Base-by-base conservation (phyloP, 2,113 vertebrate species). In the Peucedramus taeniatus region DNA sequence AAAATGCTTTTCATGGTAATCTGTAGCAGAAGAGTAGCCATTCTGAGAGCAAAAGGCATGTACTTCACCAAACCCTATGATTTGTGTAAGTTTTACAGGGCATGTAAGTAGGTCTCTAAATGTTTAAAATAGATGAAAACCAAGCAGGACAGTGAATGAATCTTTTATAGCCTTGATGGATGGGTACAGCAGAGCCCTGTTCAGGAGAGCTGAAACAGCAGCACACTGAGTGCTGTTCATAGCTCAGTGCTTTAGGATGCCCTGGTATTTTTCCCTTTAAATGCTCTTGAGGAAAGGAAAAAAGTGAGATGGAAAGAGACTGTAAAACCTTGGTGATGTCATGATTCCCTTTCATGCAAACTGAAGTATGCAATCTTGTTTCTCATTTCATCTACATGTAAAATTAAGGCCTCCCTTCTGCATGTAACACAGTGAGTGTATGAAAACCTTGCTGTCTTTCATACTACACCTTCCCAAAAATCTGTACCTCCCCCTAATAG, bases 91-190 rank as follows among this genome's bases (percentile, higher is more conserved):
- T 37, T 77, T 94, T 83, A 89, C 90, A 95, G 81, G 78, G 53
- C 78, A 47, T 0, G 8, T 66, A 95, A 96, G 79, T 95, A 91
- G 96, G 94, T 97, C 92, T 82, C 89, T 90, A 57, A 91, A 95
- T 94, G 95, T 93, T 96, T 87, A 95, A 96, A 96, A 94, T 39
- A 90, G 89, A 87, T 87, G 93, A 93, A 96, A 95, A 75, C 47
- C 37, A 84, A 81, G 77, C 71, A 89, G 85, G 81, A 90, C 61
- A 93, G 61, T 40, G 81, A 77, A 96, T 97, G 44, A 95, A 96
- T 97, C 44, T 96, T 97, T 97, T 35, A 97, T 95, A 86, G 50
- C 44, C 31, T 76, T 79, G 90, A 87, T 63, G 88, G 87, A 85
- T 59, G 61, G 44, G 75, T 90, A 92, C 50, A 88, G 90, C 66